Evolutionary conservation across 2,797 vertebrate species (phyloP).

Genomic region (Helostoma temminkii): DNA sequence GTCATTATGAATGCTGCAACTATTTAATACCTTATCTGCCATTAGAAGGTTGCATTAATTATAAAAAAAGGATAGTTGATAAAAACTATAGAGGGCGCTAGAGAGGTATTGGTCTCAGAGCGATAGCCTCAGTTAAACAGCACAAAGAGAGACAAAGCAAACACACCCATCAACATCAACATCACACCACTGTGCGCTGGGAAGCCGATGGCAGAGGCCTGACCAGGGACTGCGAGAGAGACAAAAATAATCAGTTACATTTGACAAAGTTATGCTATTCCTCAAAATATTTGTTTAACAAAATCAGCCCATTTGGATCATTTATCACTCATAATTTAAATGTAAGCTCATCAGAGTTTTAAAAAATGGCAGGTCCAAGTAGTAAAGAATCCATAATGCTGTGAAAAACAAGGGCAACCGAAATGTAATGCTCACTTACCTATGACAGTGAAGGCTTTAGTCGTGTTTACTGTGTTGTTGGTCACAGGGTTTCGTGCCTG

Average conservation of each 20-base stretch:
- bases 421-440: constrained; percentile 64
- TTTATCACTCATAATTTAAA: not conserved
- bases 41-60: not conserved
- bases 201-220: constrained; percentile 30
- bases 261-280: no score
- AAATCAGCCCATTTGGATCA: no score
- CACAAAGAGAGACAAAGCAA: constrained; percentile 48
- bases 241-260: constrained; percentile 4
- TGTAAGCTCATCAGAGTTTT: not conserved
- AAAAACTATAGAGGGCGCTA: constrained; percentile 10
- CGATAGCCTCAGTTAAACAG: constrained; percentile 51
- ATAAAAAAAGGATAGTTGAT: not conserved
- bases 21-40: not conserved
- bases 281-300: no score
- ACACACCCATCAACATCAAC: constrained; percentile 49
- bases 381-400: not conserved
- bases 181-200: constrained; percentile 37
- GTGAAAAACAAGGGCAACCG: not conserved
- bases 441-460: constrained; percentile 26
- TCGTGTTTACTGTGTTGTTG: constrained; percentile 50
- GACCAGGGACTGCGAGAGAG: constrained; percentile 28
- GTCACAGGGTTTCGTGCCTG: constrained; percentile 80
- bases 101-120: constrained; percentile 13
- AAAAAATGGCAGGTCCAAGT: not conserved
- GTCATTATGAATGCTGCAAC: not conserved